Conservation (phyloP, 2,888 invertebrate genomes). For the Opisthograptis luteolata region DNA sequence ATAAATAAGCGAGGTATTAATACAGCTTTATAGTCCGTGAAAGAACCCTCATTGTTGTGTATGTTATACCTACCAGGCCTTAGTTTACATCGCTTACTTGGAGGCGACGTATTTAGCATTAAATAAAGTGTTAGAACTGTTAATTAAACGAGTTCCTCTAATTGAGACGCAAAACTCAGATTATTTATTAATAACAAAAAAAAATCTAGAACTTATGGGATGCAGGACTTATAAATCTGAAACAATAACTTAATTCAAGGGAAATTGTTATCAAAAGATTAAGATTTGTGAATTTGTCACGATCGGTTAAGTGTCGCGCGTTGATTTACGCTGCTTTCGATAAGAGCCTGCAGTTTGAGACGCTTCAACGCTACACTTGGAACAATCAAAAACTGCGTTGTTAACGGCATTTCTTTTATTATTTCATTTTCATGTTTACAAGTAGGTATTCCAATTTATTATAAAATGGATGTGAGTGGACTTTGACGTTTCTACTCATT, state of each 20-base stretch:
- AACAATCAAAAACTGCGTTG: slow-evolving; percentile 27
- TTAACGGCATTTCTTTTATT: slow-evolving; percentile 18
- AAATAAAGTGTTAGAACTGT: slow-evolving; percentile 50
- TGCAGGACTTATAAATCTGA: slow-evolving; percentile 5
- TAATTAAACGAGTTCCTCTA: slow-evolving; percentile 34
- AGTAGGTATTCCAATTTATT: not conserved
- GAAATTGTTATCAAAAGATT: slow-evolving; percentile 70
- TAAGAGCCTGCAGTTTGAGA: slow-evolving; percentile 53
- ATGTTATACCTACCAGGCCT: slow-evolving; percentile 50
- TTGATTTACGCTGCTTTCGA: slow-evolving; percentile 71
- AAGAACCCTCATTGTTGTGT: slow-evolving; percentile 76
- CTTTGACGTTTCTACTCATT: too few relatives aligned
- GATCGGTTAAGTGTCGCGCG: slow-evolving; percentile 73
- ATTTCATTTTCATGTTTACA: not conserved
- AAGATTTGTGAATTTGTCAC: slow-evolving; percentile 77
- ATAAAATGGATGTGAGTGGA: too few relatives aligned
- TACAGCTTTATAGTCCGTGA: slow-evolving; percentile 80
- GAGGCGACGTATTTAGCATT: slow-evolving; percentile 57
- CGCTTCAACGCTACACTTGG: slow-evolving; percentile 34
- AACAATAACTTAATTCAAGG: slow-evolving; percentile 28
- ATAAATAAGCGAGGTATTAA: slow-evolving; percentile 79
- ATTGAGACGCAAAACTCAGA: slow-evolving; percentile 23
- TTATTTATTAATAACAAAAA: slow-evolving; percentile 14
- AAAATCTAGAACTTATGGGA: not conserved
- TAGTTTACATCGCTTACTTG: slow-evolving; percentile 58